Base-by-base conservation (phyloP, 1,140 invertebrate species). In the Amphibalanus amphitrite region DNA sequence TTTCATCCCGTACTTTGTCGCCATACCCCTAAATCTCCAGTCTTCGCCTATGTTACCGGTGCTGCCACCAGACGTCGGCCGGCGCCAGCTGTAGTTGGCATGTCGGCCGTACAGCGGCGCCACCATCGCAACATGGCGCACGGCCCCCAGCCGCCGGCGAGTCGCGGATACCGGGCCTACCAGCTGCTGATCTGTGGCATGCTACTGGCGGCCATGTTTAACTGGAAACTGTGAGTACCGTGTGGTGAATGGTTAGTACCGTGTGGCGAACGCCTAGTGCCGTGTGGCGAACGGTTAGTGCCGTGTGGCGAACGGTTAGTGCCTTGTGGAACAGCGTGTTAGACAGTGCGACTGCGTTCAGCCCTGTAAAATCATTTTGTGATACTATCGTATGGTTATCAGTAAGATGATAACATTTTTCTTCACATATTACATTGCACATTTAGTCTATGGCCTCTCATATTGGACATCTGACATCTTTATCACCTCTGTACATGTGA, bases 121-220 rank as follows among this genome's bases (percentile, higher is more conserved):
- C 59, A 59, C 29, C 83, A 83, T 74, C 84, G 83, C 75, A 82
- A 84, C 74, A 85, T 86, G 77, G 84, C 84, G 1, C 85, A 85
- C 74, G 80, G 81, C 72, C 75, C 78, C 28, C 76, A 80, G 65
- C 76, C 73, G 65, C 76, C 75, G 3, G 77, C 82, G 0, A 72
- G 28, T 28, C 29, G 82, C 23, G 80, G 81, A 0, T 82, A 78
- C 47, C 47, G 47, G 74, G 73, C 79, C 33, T 84, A 78, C 69
- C 79, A 80, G 69, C 72, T 75, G 1, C 73, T 83, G 28, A 69
- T 84, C 23, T 40, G 79, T 0, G 29, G 74, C 6, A 26, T 75
- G 0, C 77, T 83, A 33, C 0, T 82, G 15, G 71, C 77, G 28
- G 74, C 75, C 1, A 69, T 75, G 10, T 65, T 83, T 33, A 79